Evolutionary conservation across 2,888 invertebrate species (phyloP), one percentile per base, ranked within the genome.

Genomic region (Litoditis marina): DNA sequence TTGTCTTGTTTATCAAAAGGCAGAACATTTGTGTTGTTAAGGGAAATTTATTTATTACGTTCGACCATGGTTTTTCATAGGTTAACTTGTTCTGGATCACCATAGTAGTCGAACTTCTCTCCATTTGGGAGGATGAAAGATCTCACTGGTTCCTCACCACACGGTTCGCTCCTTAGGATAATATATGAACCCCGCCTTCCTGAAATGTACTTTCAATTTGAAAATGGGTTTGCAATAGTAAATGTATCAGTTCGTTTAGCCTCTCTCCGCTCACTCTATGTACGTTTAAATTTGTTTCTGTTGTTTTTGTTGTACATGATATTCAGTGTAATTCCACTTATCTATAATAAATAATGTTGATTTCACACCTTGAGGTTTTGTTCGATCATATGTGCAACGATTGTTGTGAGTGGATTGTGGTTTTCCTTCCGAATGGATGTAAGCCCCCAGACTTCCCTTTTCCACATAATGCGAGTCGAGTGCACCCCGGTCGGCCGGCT

Each of bases 401-500:
- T n/a, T n/a, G n/a, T n/a, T n/a, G n/a, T n/a, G n/a, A n/a, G n/a
- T n/a, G n/a, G n/a, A n/a, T n/a, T n/a, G n/a, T n/a, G n/a, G n/a
- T n/a, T n/a, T n/a, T 11, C 57, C 57, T 30, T 57, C 57, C 13
- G 47, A 30, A 25, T 57, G 49, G 8, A 57, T 49, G 25, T 47
- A 57, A n/a, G 57, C 57, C 6, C 57, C 57, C 7, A 47, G 47
- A 13, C 47, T 46, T 8, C 49, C 57, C 34, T 57, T 47, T n/a
- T 57, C 47, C 34, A 57, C 30, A 27, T 57, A 57, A 30, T 57
- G 49, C 5, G 57, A 57, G 31, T 47, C n/a, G n/a, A n/a, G n/a
- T n/a, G n/a, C n/a, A n/a, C n/a, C n/a, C n/a, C n/a, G n/a, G n/a
- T n/a, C n/a, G n/a, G n/a, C n/a, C n/a, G n/a, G n/a, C n/a, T n/a